Evolutionary conservation across 2,797 vertebrate genomes (phyloP), one percentile per base, ranked within the genome.

Genomic region (Ficedula albicollis): DNA sequence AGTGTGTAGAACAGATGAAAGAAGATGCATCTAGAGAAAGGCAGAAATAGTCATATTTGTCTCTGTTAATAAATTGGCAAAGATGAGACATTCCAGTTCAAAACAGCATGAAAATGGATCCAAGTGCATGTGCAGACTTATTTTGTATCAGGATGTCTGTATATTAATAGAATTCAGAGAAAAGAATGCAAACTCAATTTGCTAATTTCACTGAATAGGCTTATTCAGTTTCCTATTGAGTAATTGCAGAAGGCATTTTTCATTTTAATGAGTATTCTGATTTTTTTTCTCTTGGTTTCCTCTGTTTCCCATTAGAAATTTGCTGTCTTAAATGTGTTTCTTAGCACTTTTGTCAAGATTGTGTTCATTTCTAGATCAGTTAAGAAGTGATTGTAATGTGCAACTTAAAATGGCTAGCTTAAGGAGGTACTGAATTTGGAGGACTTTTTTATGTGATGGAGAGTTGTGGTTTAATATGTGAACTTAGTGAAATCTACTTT

Each of bases 91-190:
- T 90, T 88, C 32, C 55, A 69, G 32, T 88, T 84, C n/a, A 77
- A 70, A 93, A 74, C 49, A 59, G 32, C 89, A 63, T 34, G 70
- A 41, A 95, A 94, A 84, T 51, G 41, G 27, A 39, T 81, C 20
- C 36, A 59, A 84, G 21, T n/a, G 19, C 54, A 15, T 73, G 27
- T 73, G 54, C 30, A 84, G 63, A 69, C 59, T 78, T 38, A 14
- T 44, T 89, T 43, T 88, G 74, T 22, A 0, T 75, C 48, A 19
- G 0, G 1, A 63, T 44, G 41, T 63, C 83, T 88, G 55, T 66
- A 8, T 94, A 81, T 95, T 89, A 90, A 94, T 89, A 86, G 87
- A 87, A 88, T 87, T 81, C 64, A 55, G 59, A 87, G 84, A 66
- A 83, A 88, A 92, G n/a, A 74, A 43, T 70, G 41, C 77, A 89